A percentile compares a stretch with the other conserved stretches of the same genome.
These are phyloP conservation scores for Ceyx erithaca DNA, from an alignment of 2,797 vertebrate genomes.

Conservation along the genomic window DNA sequence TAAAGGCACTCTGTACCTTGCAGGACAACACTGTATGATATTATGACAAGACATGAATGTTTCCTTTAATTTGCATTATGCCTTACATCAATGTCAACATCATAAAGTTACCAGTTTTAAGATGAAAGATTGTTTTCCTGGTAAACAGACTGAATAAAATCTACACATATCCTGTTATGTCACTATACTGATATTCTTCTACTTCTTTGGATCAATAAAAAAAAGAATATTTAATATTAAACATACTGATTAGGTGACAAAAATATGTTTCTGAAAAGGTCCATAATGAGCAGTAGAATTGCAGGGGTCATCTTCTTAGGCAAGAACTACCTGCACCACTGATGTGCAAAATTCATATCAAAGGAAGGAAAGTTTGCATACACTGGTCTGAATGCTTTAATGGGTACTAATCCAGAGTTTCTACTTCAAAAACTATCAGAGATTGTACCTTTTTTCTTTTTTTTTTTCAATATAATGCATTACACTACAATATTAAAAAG, in stretches of 20 bases:
- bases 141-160: neutral
- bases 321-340: neutral
- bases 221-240: neutral
- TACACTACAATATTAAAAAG: neutral
- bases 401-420: neutral
- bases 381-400: neutral
- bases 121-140: neutral
- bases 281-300: neutral
- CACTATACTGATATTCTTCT: neutral
- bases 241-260: neutral
- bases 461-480: neutral
- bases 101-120: neutral
- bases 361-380: neutral
- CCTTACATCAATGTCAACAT: neutral
- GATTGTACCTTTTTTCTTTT: neutral
- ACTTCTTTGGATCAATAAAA: neutral
- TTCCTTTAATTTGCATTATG: neutral
- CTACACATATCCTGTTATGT: neutral
- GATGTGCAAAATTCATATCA: neutral
- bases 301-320: neutral
- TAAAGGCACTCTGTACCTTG: neutral
- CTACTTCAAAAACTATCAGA: neutral
- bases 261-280: neutral
- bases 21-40: neutral
- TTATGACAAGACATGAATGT: neutral